Base-by-base conservation (phyloP, 2,797 vertebrate genomes). In the Hippopotamyrus pictus region DNA sequence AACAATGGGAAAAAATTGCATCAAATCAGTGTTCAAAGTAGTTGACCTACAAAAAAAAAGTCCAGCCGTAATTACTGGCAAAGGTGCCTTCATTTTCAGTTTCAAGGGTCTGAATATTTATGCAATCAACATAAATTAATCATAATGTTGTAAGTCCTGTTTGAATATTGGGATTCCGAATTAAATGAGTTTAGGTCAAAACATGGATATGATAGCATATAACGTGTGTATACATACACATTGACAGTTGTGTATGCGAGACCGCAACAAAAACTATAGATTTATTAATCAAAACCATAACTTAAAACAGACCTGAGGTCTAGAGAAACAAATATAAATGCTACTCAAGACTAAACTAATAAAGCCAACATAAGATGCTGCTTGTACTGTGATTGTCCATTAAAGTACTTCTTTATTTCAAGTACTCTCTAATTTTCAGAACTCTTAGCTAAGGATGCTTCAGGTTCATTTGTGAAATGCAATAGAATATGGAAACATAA, bases 121-220 rank as follows among this genome's bases (percentile, higher is more conserved):
- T 85, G 83, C 46, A 85, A 51, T 85, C 83, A 85, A 85, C 83
- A 85, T 85, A 50, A 85, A 85, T 85, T 85, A 50, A 85, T 85
- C 22, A 6, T 85, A 11, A 25, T 51, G 9, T 25, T 25, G 11
- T 29, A 85, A 50, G 48, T 85, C 46, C 22, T 85, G 22, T 85
- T 25, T 85, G 83, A 85, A 46, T 51, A 50, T 25, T 85, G 83
- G 83, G n/a, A 12, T 53, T 85, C 7, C 46, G 8, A 46, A 82
- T 82, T 46, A 82, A 82, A 82, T 46, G 9, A 82, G 76, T 82
- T 82, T 82, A n/a, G 41, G 83, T 29, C 83, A 85, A 85, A 53
- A 85, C 48, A 85, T 85, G 3, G 51, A 85, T 85, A 22, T 53
- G 83, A 85, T n/a, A 85, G n/a, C 12, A 53, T 51, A 53, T 50